Evolutionary conservation across 2,888 invertebrate genomes (phyloP), one percentile per base, ranked within the genome.

Genomic region (Dusona sp.): DNA sequence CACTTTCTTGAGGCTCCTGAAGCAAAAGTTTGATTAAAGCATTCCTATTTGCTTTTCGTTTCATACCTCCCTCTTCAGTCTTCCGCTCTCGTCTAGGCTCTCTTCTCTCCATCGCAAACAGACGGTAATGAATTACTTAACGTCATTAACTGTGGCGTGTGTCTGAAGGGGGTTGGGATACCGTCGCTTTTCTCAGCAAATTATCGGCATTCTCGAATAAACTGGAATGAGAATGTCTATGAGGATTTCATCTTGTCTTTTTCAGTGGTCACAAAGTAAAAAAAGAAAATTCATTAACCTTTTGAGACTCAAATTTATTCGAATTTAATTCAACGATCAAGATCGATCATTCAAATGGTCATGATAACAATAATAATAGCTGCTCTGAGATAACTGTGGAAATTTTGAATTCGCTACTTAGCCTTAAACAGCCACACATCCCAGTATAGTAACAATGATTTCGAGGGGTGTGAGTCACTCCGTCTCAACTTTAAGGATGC

Each of bases 51-150:
- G 73, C 54, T 45, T 45, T 38, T 70, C 83, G 77, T 61, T 38
- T 72, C 57, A 65, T 64, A 64, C 19, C 64, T n/a, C 45, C 64
- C 88, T 86, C 72, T 57, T 72, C 61, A 29, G 16, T 57, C 61
- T 61, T 16, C 19, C 16, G 11, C 61, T 61, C 64, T 79, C 81
- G 86, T 80, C 84, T 80, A 78, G 70, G 64, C 77, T 65, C 82
- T 81, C 67, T 83, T 72, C 64, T 74, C 80, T 82, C 86, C 74
- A 82, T 79, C 74, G 89, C 87, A 91, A 91, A 90, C 89, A 90
- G 87, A 83, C 87, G 89, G 74, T 91, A 91, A 91, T 91, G 90
- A 91, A 91, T 91, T 90, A 89, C 88, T 90, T 88, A 87, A 87
- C 88, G 79, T 86, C 75, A 65, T 67, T 75, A 74, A 78, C 77